Evolutionary conservation across 1,140 invertebrate species (phyloP), one percentile per base, ranked within the genome.

Genomic region (Meloidogyne chitwoodi): DNA sequence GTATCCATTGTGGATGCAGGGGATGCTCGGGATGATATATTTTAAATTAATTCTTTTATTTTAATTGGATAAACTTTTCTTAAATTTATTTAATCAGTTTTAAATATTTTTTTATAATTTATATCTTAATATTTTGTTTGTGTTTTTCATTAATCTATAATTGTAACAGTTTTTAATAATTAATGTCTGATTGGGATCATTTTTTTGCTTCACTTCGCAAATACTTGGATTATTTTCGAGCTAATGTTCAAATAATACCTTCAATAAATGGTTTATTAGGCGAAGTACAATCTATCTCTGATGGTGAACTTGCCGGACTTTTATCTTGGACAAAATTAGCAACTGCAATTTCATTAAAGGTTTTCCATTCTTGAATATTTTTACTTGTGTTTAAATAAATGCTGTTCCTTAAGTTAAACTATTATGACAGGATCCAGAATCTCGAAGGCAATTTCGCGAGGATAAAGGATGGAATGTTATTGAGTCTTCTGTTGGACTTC

Each of bases 1-100:
- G 86, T 74, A 81, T 86, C 56, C 86, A 87, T 73, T 87, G 85
- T 65, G 85, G 85, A 68, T 86, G 85, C 65, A 74, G 85, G 29
- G 85, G 85, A 27, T 86, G 86, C 68, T 87, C 85, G 5, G 85
- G 85, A n/a, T 85, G 65, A 85, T 19, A n/a, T 8, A 26, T 22
- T n/a, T 31, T 34, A 22, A n/a, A 66, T 66, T 29, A 38, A 66
- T 65, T 38, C 34, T n/a, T n/a, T 67, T 67, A 10, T 24, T 67
- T 67, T 41, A 0, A 22, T 6, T 24, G 2, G 16, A 34, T 67
- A 41, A 67, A 8, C 6, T 67, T 67, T 56, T 31, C 6, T 38
- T 38, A 6, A 38, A 10, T 38, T 38, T 38, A 10, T 38, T 38
- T 38, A 38, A 8, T 38, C 8, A 38, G 34, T 8, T 38, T 38